phyloP scores from a whole-genome alignment of 2,888 invertebrate species.

The Pasiphila rectangulata region DNA sequence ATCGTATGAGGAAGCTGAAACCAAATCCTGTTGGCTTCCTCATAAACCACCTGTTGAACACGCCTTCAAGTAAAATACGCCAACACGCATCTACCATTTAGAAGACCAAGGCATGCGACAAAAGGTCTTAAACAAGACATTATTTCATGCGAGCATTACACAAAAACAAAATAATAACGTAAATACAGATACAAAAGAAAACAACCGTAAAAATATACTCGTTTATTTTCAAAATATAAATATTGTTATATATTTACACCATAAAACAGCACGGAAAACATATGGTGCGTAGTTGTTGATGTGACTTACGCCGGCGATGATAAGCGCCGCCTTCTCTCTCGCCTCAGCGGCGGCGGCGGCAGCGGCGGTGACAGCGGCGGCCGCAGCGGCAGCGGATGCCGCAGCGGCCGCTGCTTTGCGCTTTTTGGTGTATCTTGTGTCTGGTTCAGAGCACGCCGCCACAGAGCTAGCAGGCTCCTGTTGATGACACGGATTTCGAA shows the following conservation, averaged over 20 bases:
- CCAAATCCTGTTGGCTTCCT: no score
- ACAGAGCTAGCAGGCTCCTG: slow-evolving; percentile 10
- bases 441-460: slow-evolving; percentile 2
- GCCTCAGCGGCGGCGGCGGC: slow-evolving; percentile 8
- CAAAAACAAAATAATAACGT: slow-evolving; percentile 8
- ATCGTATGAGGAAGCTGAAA: no score
- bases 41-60: no score
- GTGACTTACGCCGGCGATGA: slow-evolving; percentile 20
- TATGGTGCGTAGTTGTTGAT: neutral
- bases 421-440: slow-evolving; percentile 14
- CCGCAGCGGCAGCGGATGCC: neutral
- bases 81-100: neutral
- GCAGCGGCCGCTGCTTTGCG: slow-evolving; percentile 16
- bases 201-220: slow-evolving; percentile 9
- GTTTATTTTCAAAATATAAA: slow-evolving; percentile 13
- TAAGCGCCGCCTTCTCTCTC: slow-evolving; percentile 7
- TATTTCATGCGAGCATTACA: slow-evolving; percentile 10
- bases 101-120: slow-evolving; percentile 10
- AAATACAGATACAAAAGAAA: slow-evolving; percentile 8
- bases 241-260: no score
- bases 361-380: neutral
- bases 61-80: neutral
- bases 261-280: slow-evolving; percentile 4
- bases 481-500: slow-evolving; percentile 10
- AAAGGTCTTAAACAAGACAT: slow-evolving; percentile 4